phyloP scores from a whole-genome alignment of 2,113 vertebrate genomes.

The Vidua macroura region DNA sequence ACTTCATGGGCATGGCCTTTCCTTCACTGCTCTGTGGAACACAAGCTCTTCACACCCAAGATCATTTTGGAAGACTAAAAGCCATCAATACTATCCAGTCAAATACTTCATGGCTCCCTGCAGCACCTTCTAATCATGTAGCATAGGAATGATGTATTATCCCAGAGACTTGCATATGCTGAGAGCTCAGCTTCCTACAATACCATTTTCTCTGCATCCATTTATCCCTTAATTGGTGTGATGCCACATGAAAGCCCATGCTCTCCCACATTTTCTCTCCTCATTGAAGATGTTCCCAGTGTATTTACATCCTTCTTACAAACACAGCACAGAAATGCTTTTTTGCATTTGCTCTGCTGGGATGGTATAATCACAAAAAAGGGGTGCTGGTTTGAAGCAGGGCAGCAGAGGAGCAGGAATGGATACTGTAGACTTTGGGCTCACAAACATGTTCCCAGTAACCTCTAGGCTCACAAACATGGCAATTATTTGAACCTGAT shows the following conservation, averaged over 20 bases:
- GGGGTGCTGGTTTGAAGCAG: not conserved
- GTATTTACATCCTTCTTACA: not conserved
- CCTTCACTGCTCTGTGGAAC: not conserved
- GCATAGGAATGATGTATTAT: not conserved
- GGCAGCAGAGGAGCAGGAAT: not conserved
- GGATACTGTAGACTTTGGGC: not conserved
- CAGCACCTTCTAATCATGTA: not conserved
- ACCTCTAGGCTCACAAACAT: rapidly evolving
- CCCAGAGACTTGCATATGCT: not conserved
- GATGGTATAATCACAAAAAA: not conserved
- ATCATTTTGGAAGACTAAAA: not conserved
- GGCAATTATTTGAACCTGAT: not conserved
- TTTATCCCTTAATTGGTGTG: conserved; percentile 26
- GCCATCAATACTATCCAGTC: not conserved
- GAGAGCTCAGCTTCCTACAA: conserved; percentile 10
- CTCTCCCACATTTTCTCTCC: conserved; percentile 5
- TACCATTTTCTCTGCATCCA: conserved; percentile 17
- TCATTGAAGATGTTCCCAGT: conserved; percentile 21
- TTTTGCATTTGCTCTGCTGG: not conserved
- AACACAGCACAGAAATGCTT: not conserved
- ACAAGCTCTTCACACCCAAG: not conserved
- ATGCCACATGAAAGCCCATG: conserved; percentile 24
- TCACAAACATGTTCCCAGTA: not conserved
- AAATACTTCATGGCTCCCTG: not conserved
- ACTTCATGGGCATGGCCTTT: rapidly evolving